These are phyloP conservation scores for Perca schrenkii DNA, from an alignment of 2,113 vertebrate species.

Conservation along the genomic window DNA sequence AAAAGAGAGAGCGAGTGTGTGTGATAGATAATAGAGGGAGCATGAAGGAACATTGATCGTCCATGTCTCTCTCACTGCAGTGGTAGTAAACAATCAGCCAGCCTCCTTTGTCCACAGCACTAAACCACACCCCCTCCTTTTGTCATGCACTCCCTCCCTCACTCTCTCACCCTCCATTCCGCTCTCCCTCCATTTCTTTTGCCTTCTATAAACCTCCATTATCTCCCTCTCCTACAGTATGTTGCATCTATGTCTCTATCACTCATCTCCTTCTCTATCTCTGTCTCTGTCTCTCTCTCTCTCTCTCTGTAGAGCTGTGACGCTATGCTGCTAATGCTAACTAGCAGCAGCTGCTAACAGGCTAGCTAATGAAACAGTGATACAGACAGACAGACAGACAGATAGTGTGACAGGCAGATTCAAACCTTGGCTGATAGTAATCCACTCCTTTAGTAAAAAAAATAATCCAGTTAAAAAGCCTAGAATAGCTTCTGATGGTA, in stretches of 20 bases:
- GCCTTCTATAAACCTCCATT: constrained; percentile 7
- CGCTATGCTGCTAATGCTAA: constrained; percentile 59
- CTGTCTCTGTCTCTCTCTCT: background rate
- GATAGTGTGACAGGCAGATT: constrained; percentile 33
- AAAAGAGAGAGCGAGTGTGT: background rate
- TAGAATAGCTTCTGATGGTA: constrained; percentile 72
- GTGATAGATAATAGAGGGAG: background rate
- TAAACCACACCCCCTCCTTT: constrained; percentile 85
- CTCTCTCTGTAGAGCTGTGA: constrained; percentile 31
- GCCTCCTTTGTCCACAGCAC: constrained; percentile 84
- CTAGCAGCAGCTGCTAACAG: constrained; percentile 48
- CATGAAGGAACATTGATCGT: constrained; percentile 35
- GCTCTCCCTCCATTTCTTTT: constrained; percentile 6
- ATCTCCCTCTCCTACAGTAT: background rate
- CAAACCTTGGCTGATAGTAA: constrained; percentile 83
- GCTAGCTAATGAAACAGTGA: constrained; percentile 28
- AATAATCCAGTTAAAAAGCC: constrained; percentile 83
- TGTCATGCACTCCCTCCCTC: constrained; percentile 72
- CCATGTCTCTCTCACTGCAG: constrained; percentile 68
- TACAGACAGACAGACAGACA: constrained; percentile 23
- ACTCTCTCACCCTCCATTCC: constrained; percentile 20
- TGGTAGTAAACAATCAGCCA: constrained; percentile 84
- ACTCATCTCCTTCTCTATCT: background rate
- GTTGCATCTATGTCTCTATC: background rate
- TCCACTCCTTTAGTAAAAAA: constrained; percentile 76